Conservation (phyloP, 2,113 vertebrate species). For the Aptenodytes forsteri region DNA sequence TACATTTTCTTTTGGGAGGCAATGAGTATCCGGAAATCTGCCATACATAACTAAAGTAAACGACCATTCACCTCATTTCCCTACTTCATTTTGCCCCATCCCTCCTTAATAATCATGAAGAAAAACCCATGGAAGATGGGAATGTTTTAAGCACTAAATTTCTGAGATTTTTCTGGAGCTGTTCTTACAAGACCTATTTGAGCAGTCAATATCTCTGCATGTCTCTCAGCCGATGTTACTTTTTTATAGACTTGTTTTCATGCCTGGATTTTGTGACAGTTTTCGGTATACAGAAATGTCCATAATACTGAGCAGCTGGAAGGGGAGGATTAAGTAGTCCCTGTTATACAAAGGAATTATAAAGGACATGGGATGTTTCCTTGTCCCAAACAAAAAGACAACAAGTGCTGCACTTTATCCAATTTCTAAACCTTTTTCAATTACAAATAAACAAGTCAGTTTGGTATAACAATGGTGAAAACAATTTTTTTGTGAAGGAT, state of each 20-base stretch:
- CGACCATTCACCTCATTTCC: neutral
- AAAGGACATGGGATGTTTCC: neutral
- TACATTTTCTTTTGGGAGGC: neutral
- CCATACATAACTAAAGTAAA: neutral
- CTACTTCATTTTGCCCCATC: neutral
- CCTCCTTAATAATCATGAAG: neutral
- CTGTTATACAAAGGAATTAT: neutral
- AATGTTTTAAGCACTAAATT: neutral
- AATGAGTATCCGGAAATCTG: neutral
- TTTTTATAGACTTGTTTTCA: neutral
- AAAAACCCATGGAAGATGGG: neutral
- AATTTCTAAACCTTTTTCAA: neutral
- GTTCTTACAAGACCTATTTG: neutral
- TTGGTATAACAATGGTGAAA: neutral
- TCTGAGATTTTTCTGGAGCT: neutral
- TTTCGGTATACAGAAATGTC: neutral
- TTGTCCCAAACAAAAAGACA: neutral
- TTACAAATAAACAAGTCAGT: neutral
- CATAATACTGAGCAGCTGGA: neutral
- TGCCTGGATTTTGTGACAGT: neutral
- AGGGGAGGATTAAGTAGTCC: neutral
- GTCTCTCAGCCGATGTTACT: neutral
- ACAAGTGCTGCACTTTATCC: neutral
- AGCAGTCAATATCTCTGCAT: neutral
- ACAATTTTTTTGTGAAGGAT: neutral